Conservation (phyloP, 2,113 vertebrate genomes). For the Scalopus aquaticus region DNA sequence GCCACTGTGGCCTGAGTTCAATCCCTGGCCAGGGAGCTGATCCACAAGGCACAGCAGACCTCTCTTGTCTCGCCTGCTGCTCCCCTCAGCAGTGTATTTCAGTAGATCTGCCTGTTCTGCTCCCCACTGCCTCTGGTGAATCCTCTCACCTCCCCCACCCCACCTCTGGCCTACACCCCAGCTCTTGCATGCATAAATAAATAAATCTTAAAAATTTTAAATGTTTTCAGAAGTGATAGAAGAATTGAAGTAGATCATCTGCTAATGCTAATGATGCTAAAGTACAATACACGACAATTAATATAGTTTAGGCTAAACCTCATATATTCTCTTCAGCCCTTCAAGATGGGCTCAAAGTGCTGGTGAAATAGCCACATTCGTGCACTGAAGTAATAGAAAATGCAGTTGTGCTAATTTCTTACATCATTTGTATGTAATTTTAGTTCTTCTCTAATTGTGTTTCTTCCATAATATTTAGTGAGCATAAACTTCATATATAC, state of each 20-base stretch:
- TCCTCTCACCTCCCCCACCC: too few species aligned
- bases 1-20: too few species aligned
- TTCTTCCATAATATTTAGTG: slow-evolving; percentile 1
- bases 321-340: background rate
- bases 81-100: too few species aligned
- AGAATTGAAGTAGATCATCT: background rate
- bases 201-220: too few species aligned
- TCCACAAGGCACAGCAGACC: too few species aligned
- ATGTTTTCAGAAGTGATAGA: background rate
- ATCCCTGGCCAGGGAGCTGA: too few species aligned
- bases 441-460: slow-evolving; percentile 3
- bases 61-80: too few species aligned
- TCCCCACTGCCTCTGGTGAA: too few species aligned
- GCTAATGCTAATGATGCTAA: background rate
- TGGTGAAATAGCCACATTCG: background rate
- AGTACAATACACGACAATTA: background rate
- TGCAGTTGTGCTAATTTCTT: background rate
- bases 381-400: background rate
- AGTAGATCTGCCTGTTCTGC: too few species aligned
- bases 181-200: too few species aligned
- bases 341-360: background rate
- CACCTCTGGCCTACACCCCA: too few species aligned
- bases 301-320: background rate
- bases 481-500: background rate
- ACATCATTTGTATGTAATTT: background rate